Percentiles rank a stretch among this genome's conserved stretches.
These are phyloP conservation scores for Hydropsyche tenuis DNA, from an alignment of 1,140 invertebrate species.

Conservation along the genomic window DNA sequence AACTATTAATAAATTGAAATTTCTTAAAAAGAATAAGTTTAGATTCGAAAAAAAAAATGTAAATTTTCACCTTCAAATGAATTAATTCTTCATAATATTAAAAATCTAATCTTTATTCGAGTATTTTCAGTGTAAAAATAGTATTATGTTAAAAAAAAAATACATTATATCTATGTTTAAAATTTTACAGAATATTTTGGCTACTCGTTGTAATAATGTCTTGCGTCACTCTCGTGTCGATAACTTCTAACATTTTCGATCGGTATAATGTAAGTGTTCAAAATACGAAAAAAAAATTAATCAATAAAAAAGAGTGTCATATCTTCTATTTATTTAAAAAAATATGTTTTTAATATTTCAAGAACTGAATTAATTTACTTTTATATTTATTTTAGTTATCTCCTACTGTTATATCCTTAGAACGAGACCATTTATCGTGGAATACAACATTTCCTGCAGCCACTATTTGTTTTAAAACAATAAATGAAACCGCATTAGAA, in stretches of 20 bases:
- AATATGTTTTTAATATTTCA: too few relatives aligned
- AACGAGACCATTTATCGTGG: constrained; percentile 73
- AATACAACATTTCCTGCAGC: constrained; percentile 72
- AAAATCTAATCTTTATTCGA: too few relatives aligned
- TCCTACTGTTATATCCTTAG: constrained; percentile 75
- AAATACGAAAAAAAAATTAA: too few relatives aligned
- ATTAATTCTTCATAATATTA: too few relatives aligned
- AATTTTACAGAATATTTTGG: constrained; percentile 33
- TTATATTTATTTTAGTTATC: constrained; percentile 60
- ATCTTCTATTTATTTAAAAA: background rate
- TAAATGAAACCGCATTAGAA: constrained; percentile 34
- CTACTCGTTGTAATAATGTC: background rate
- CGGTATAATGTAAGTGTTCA: constrained; percentile 9
- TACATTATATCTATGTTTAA: background rate
- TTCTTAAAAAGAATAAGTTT: too few relatives aligned
- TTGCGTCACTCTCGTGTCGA: background rate
- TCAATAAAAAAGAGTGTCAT: too few relatives aligned
- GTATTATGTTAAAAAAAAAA: too few relatives aligned
- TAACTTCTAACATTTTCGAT: constrained; percentile 16
- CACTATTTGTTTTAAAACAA: constrained; percentile 59
- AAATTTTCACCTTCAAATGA: too few relatives aligned
- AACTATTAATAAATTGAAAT: too few relatives aligned
- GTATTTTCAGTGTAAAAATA: too few relatives aligned
- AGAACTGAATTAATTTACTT: too few relatives aligned
- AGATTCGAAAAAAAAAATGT: too few relatives aligned